These are phyloP conservation scores for Graphium colonna DNA, from an alignment of 2,888 invertebrate genomes.

Conservation along the genomic window DNA sequence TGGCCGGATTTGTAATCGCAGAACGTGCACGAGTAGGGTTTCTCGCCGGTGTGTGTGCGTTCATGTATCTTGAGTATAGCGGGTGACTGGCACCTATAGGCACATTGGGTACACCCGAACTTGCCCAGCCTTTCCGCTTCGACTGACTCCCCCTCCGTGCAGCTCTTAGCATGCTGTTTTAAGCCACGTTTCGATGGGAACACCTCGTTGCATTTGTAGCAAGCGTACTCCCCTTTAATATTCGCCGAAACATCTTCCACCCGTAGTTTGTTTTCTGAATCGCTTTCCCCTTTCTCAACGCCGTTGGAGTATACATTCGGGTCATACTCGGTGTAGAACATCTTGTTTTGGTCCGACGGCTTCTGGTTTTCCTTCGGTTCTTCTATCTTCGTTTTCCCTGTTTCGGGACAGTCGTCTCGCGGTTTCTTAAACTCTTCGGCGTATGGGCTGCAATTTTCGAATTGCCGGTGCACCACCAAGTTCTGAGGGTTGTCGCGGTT, in stretches of 20 bases:
- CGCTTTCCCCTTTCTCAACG: conserved; percentile 41
- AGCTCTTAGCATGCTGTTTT: conserved; percentile 61
- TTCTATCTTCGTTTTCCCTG: conserved; percentile 46
- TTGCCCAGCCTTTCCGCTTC: conserved; percentile 57
- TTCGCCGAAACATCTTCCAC: conserved; percentile 51
- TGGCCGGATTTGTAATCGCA: conserved; percentile 76
- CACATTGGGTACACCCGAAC: conserved; percentile 63
- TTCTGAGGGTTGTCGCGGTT: conserved; percentile 65
- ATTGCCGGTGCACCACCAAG: conserved; percentile 61
- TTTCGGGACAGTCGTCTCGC: conserved; percentile 38
- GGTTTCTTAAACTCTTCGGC: conserved; percentile 55
- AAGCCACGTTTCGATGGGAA: conserved; percentile 61
- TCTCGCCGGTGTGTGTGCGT: conserved; percentile 70
- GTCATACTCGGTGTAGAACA: conserved; percentile 43
- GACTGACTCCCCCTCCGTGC: conserved; percentile 38
- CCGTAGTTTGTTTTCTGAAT: conserved; percentile 44
- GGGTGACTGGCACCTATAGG: conserved; percentile 71
- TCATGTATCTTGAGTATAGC: conserved; percentile 75
- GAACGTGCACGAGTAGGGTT: conserved; percentile 69
- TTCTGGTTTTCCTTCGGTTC: conserved; percentile 67
- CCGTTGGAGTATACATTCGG: conserved; percentile 28
- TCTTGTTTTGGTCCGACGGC: conserved; percentile 59
- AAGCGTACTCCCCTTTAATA: conserved; percentile 64
- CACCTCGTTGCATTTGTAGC: conserved; percentile 62
- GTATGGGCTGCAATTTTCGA: conserved; percentile 54